A percentile compares a stretch with the other conserved stretches of the same genome.
These are phyloP conservation scores for Eupithecia pulchellata DNA, from an alignment of 2,888 invertebrate species.

Conservation along the genomic window DNA sequence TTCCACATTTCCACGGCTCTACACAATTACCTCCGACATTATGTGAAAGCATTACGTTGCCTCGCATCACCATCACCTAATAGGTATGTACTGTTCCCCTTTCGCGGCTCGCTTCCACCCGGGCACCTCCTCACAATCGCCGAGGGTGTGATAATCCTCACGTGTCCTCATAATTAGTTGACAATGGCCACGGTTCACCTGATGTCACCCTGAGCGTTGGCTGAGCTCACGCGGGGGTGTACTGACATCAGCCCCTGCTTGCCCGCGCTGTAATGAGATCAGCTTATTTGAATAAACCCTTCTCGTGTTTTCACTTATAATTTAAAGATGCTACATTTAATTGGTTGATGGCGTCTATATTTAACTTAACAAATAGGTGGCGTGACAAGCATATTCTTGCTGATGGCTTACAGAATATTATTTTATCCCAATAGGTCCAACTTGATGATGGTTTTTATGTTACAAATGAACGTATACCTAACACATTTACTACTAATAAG, in stretches of 20 bases:
- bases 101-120: constrained; percentile 14
- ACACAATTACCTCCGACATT: background rate
- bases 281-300: background rate
- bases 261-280: background rate
- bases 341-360: background rate
- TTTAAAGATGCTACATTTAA: background rate
- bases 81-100: constrained; percentile 1
- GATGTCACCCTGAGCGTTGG: constrained; percentile 20
- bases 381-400: too few species aligned
- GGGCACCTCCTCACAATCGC: constrained; percentile 23
- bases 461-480: too few species aligned
- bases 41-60: background rate
- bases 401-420: too few species aligned
- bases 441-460: too few species aligned
- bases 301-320: background rate
- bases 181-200: constrained; percentile 29
- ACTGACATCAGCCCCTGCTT: background rate
- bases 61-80: background rate
- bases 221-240: constrained; percentile 1
- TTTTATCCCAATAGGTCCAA: too few species aligned
- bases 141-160: constrained; percentile 35
- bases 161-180: constrained; percentile 26
- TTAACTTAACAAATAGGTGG: too few species aligned
- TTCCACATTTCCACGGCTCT: background rate
- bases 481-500: too few species aligned